Conservation (phyloP, 2,888 invertebrate species). For the Raillietiella orientalis region DNA sequence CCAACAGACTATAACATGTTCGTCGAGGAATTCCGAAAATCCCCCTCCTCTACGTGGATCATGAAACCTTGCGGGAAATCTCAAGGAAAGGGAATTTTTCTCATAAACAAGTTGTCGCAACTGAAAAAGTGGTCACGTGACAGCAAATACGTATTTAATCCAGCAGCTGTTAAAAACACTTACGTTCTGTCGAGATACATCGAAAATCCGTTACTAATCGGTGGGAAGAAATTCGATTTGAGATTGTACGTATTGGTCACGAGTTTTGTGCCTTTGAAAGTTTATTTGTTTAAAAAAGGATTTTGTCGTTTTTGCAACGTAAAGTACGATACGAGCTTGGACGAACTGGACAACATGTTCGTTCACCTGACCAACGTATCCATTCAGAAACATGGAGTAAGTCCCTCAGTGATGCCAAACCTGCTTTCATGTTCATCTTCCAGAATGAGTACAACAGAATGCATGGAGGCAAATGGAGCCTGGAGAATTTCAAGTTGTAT, state of each 20-base stretch:
- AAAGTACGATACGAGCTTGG: conserved; percentile 47
- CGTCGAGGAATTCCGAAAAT: conserved; percentile 78
- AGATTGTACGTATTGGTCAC: conserved; percentile 71
- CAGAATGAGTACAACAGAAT: conserved; percentile 70
- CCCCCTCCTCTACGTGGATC: conserved; percentile 83
- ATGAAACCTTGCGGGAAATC: conserved; percentile 92
- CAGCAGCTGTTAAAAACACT: conserved; percentile 21
- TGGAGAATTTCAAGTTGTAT: conserved; percentile 59
- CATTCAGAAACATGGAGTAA: conserved; percentile 80
- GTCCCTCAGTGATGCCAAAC: conserved; percentile 10
- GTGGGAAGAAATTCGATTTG: conserved; percentile 83
- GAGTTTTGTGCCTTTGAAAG: conserved; percentile 69
- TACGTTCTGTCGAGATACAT: conserved; percentile 88
- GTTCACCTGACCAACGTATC: conserved; percentile 88
- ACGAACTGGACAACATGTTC: conserved; percentile 65
- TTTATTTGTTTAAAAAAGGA: conserved; percentile 64
- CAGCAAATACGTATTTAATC: conserved; percentile 8
- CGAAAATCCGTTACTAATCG: conserved; percentile 72
- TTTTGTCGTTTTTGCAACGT: conserved; percentile 90
- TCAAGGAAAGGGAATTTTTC: conserved; percentile 59
- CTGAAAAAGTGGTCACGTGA: conserved; percentile 23
- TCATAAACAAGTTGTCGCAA: conserved; percentile 79
- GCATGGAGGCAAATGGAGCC: conserved; percentile 79
- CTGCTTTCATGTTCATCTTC: conserved; percentile 7
- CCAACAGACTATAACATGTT: conserved; percentile 92